Evolutionary conservation across 2,888 invertebrate genomes (phyloP).

Genomic region (Mesochorus sp.): DNA sequence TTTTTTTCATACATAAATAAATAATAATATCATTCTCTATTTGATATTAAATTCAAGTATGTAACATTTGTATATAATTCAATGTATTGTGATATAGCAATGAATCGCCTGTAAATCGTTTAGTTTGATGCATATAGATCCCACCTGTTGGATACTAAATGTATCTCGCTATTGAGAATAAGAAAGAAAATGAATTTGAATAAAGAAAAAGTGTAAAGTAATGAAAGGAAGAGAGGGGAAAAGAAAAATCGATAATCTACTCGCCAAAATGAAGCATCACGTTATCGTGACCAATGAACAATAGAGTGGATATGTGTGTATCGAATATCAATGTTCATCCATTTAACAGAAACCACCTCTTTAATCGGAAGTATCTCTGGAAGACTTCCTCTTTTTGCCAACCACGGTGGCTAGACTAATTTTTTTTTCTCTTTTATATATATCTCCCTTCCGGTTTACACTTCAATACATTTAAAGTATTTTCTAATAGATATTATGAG

Average conservation of each 20-base stretch:
- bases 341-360: constrained; percentile 33
- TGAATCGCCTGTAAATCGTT: no score
- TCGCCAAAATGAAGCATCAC: constrained; percentile 4
- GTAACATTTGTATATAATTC: no score
- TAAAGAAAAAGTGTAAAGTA: neutral
- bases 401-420: constrained; percentile 36
- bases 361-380: constrained; percentile 27
- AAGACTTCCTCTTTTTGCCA: constrained; percentile 30
- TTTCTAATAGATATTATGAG: constrained; percentile 39
- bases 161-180: neutral
- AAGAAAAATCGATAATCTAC: constrained; percentile 10
- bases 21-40: no score
- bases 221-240: neutral
- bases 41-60: no score
- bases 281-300: constrained; percentile 16
- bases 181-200: neutral
- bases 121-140: no score
- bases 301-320: constrained; percentile 25
- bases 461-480: constrained; percentile 5
- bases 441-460: neutral
- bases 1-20: no score
- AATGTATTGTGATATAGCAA: no score
- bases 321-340: constrained; percentile 16
- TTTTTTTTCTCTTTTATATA: neutral
- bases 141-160: no score